Percentiles rank a stretch among this genome's conserved stretches.
phyloP scores from a whole-genome alignment of 2,888 invertebrate genomes.

The Perdita meconis region DNA sequence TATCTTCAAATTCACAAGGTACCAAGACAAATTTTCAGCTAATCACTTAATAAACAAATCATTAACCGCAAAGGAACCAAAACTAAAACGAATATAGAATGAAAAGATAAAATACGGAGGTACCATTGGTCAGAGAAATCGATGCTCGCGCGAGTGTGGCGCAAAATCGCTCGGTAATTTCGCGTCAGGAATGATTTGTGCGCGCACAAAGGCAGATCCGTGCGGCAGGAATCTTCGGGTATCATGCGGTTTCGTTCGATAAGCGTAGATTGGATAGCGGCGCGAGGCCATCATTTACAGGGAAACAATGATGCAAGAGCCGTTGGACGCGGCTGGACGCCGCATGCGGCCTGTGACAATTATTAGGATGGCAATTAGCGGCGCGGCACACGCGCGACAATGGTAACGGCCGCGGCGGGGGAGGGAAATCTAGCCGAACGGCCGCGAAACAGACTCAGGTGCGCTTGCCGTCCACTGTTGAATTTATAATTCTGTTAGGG shows the following conservation, averaged over 20 bases:
- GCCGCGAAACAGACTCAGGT: slow-evolving; percentile 78
- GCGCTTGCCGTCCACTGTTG: slow-evolving; percentile 72
- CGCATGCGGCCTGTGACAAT: slow-evolving; percentile 70
- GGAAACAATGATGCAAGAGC: slow-evolving; percentile 48
- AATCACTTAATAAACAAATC: too few relatives aligned
- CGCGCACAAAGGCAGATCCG: slow-evolving; percentile 38
- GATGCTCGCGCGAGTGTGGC: neutral
- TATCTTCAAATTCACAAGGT: too few relatives aligned
- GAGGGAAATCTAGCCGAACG: slow-evolving; percentile 67
- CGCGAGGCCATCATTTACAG: slow-evolving; percentile 66
- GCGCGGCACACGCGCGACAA: slow-evolving; percentile 12
- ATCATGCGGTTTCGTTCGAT: slow-evolving; percentile 68
- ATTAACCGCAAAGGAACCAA: too few relatives aligned
- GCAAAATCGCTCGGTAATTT: slow-evolving; percentile 33
- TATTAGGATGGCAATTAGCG: slow-evolving; percentile 73
- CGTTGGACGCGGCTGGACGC: slow-evolving; percentile 18
- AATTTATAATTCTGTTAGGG: slow-evolving; percentile 81
- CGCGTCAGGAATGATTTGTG: slow-evolving; percentile 52
- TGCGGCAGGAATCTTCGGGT: slow-evolving; percentile 59
- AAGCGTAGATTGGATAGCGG: slow-evolving; percentile 71
- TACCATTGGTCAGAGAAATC: neutral
- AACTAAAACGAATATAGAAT: neutral
- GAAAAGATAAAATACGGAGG: neutral
- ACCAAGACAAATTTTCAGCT: too few relatives aligned
- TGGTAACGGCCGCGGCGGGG: slow-evolving; percentile 27